Base-by-base conservation (phyloP, 2,113 vertebrate genomes). In the Myocastor coypus region DNA sequence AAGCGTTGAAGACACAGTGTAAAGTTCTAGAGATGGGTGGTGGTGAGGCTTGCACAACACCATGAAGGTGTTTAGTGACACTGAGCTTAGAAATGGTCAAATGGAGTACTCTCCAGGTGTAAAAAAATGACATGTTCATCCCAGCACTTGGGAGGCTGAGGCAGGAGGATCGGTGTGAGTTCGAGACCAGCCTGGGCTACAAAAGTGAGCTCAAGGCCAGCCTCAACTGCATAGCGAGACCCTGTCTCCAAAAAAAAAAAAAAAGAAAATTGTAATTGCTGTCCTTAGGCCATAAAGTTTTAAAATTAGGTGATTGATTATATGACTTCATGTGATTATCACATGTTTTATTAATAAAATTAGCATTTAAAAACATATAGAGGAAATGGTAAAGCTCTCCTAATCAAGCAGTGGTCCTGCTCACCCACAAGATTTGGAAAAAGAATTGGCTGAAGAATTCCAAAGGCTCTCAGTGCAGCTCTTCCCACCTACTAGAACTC, bases 301-400 rank as follows among this genome's bases (percentile, higher is more conserved):
- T 94, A 78, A 91, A 89, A 91, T 80, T 12, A 87, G 50, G 7
- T 91, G 88, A 86, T 68, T 81, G n/a, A 77, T 96, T 46, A 24
- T 88, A 55, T 91, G 73, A 75, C 63, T 4, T 69, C 71, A 81
- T 86, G 13, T 28, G 50, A 77, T 32, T n/a, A 32, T 89, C 46
- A 86, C 2, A 42, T 94, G 50, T 55, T 95, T 97, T 96, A 28
- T 30, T 92, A 92, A 97, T 97, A 96, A 96, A 97, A 81, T 81
- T 7, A 69, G 24, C 83, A 66, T 68, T 94, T 83, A 55, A 78
- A 69, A 69, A 69, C 9, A 37, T 20, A 17, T 69, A 69, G 16
- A 69, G 34, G 34, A n/a, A 69, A 69, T n/a, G 34, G 17, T n/a
- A 69, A 69, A 17, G 34, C 68, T 20, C 68, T 37, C 17, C 34